phyloP scores from a whole-genome alignment of 2,797 vertebrate species.

The Fistularia commersonii region DNA sequence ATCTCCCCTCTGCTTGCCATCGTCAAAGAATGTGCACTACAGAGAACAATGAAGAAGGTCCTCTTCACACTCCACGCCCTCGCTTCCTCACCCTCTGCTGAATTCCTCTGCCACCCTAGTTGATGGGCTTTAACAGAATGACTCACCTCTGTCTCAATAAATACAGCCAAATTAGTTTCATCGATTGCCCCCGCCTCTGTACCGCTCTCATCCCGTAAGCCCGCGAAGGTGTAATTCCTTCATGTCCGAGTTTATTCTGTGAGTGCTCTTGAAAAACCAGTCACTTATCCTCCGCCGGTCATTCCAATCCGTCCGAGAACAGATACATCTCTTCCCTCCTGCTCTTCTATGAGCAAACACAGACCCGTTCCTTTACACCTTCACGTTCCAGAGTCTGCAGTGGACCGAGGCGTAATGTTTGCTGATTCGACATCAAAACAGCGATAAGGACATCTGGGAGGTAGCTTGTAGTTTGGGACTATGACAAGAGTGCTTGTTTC shows the following conservation, averaged over 20 bases:
- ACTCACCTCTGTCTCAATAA: conserved; percentile 35
- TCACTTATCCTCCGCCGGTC: no score
- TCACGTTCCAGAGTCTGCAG: no score
- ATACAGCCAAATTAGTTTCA: conserved; percentile 45
- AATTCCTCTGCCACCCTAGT: conserved; percentile 17
- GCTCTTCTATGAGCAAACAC: no score
- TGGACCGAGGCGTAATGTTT: no score
- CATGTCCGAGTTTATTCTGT: conserved; percentile 12
- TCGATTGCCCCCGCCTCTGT: conserved; percentile 37
- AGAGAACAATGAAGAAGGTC: conserved; percentile 28
- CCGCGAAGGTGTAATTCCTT: conserved; percentile 20
- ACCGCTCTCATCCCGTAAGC: conserved; percentile 19
- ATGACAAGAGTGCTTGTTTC: no score
- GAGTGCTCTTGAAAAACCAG: not conserved
- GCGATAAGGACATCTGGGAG: no score
- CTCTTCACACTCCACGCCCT: conserved; percentile 35
- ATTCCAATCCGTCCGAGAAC: no score
- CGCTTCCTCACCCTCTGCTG: conserved; percentile 6
- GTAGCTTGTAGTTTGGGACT: no score
- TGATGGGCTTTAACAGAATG: conserved; percentile 31
- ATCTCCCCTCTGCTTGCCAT: conserved; percentile 43
- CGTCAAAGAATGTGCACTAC: conserved; percentile 41
- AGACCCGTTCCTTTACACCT: no score
- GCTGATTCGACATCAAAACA: no score
- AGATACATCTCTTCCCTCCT: no score